Conservation (phyloP, 2,888 invertebrate genomes). For the Marronus borbonicus region DNA sequence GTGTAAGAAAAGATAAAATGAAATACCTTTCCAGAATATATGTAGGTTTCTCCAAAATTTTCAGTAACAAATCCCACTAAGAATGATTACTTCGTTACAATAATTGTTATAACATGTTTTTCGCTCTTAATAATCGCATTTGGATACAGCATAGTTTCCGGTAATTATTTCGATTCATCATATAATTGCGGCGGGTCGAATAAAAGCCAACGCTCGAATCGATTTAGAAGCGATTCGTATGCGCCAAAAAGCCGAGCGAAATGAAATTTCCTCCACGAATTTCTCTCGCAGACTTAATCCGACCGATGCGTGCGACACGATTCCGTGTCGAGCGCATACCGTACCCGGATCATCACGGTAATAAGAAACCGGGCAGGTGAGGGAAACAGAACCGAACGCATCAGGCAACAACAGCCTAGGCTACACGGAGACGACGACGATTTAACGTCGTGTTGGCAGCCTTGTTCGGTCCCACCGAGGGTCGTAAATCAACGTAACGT, state of each 20-base stretch:
- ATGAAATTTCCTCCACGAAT: neutral
- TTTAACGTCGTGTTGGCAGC: slow-evolving; percentile 35
- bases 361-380: slow-evolving; percentile 59
- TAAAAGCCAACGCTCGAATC: no score
- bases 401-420: slow-evolving; percentile 17
- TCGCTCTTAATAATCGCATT: no score
- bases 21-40: no score
- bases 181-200: no score
- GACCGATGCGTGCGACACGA: slow-evolving; percentile 26
- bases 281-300: neutral
- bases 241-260: slow-evolving; percentile 3
- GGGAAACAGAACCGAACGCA: slow-evolving; percentile 44
- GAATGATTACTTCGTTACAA: no score
- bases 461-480: slow-evolving; percentile 56
- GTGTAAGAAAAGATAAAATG: no score
- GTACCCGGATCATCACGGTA: slow-evolving; percentile 45
- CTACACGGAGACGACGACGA: slow-evolving; percentile 28
- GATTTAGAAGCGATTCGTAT: slow-evolving; percentile 3
- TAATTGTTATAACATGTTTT: no score
- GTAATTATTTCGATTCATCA: no score
- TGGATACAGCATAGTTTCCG: no score
- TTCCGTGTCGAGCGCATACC: slow-evolving; percentile 23
- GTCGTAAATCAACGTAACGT: slow-evolving; percentile 61
- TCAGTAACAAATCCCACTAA: no score
- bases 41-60: no score